Evolutionary conservation across 2,888 invertebrate genomes (phyloP), one percentile per base, ranked within the genome.

Genomic region (Lepetodrilus schrolli): DNA sequence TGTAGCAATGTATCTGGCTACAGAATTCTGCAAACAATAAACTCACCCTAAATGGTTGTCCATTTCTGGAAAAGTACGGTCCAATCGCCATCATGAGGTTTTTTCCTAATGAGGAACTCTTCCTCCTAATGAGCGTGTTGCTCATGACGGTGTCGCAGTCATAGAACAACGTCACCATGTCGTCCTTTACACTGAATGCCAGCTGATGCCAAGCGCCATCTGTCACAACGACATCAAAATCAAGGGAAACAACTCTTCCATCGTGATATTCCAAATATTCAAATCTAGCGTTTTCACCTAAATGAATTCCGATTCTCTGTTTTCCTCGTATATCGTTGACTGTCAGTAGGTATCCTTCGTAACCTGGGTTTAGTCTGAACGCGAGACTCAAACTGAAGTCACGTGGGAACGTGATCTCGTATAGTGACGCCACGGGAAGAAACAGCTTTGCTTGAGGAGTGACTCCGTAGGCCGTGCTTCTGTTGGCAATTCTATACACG

Each of bases 161-260:
- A 30, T 81, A 72, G 74, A 81, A 80, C 38, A 88, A 66, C 4
- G 79, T 79, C 4, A 87, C 74, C 10, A 66, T 72, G 26, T 80
- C 66, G 20, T 76, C 80, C 21, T 78, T 75, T 0, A 87, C 79
- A 58, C 82, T 79, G n/a, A 86, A 68, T 2, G 84, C 84, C 30
- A 86, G 50, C 47, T 82, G 80, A 70, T 87, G 86, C 88, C 88
- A 88, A 8, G 66, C 58, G 21, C 80, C 81, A 66, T 84, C 83
- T 8, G 72, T 73, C 0, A 84, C 48, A 38, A 80, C 74, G n/a
- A 83, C 76, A 30, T 82, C 74, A 73, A 84, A 84, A 65, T 66
- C 51, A 68, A 69, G 49, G 80, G 78, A 26, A 79, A 79, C 50
- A 76, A 76, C 10, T 68, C 65, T 17, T 68, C 80, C 30, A 78